Percentiles rank a stretch among this genome's conserved stretches.
Evolutionary conservation across 2,113 vertebrate genomes (phyloP).

Genomic region (Meriones unguiculatus): DNA sequence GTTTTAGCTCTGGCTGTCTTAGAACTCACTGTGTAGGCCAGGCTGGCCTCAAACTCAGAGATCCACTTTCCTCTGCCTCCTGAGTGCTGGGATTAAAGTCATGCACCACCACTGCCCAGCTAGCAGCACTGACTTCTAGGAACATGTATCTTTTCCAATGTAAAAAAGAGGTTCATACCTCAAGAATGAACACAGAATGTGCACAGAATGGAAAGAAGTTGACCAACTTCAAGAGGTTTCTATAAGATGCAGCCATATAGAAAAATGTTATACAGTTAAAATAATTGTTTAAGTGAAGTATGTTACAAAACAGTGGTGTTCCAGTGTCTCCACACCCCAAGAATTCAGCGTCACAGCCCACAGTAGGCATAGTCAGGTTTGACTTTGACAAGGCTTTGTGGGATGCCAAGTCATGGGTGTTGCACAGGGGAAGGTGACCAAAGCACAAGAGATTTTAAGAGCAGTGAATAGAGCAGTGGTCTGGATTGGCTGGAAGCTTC

Average conservation of each 20-base stretch:
- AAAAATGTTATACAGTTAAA: not conserved
- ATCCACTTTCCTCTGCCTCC: no score
- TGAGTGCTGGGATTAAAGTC: no score
- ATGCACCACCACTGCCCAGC: no score
- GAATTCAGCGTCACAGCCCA: not conserved
- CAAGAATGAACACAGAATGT: no score
- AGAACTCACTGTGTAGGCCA: no score
- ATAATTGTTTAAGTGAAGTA: not conserved
- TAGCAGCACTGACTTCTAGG: no score
- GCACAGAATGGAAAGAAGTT: not conserved
- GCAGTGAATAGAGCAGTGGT: not conserved
- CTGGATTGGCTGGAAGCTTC: not conserved
- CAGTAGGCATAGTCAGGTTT: not conserved
- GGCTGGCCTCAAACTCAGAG: no score
- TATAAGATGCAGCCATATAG: not conserved
- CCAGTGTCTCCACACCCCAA: not conserved
- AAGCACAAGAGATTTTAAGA: not conserved
- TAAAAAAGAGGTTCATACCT: conserved; percentile 11
- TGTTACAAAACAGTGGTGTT: not conserved
- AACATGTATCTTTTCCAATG: not conserved
- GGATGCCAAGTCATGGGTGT: not conserved
- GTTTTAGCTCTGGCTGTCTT: no score
- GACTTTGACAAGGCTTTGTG: not conserved
- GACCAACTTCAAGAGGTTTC: not conserved
- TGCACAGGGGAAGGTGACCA: not conserved